Evolutionary conservation across 2,113 vertebrate genomes (phyloP), one percentile per base, ranked within the genome.

Genomic region (Charadrius vociferus): DNA sequence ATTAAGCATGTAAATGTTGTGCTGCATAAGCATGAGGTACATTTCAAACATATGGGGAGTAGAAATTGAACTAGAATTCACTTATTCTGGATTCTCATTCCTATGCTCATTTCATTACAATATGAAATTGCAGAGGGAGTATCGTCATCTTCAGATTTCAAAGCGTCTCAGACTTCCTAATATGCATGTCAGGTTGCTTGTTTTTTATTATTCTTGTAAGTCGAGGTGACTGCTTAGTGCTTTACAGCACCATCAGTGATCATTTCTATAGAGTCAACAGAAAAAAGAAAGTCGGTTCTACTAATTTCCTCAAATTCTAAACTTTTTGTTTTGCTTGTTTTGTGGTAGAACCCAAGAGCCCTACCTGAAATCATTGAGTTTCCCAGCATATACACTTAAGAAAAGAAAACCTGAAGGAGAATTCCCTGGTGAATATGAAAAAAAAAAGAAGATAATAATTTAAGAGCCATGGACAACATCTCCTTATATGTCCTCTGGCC

Each of bases 1-100:
- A 90, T 84, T 92, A 93, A 95, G 65, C 77, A 94, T 96, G 94
- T 89, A 95, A 98, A 96, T 96, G 73, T 91, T 95, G 94, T 78
- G 86, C 39, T 97, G 94, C 82, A 95, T 96, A 96, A 91, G 83
- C 86, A 93, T 84, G 75, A 97, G 79, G 37, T 88, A 93, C 83
- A 23, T 93, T 95, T 96, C 39, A 91, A 93, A 81, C 86, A 90
- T 96, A 92, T 83, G 53, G 82, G 59, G 71, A 89, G 71, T 74
- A 92, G 92, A 92, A 95, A 89, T 49, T 67, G 58, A 94, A 63
- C 86, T 72, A 94, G 84, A 93, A 94, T 91, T 95, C 72, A 71
- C n/a, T 91, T 86, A 77, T 74, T 94, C 65, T 90, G 82, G 63
- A 88, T 95, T 96, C 90, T 92, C 41, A 86, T 74, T 93, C 59